Percentiles rank a stretch among this genome's conserved stretches.
phyloP scores from a whole-genome alignment of 2,113 vertebrate species.

The Corydoras sp. region DNA sequence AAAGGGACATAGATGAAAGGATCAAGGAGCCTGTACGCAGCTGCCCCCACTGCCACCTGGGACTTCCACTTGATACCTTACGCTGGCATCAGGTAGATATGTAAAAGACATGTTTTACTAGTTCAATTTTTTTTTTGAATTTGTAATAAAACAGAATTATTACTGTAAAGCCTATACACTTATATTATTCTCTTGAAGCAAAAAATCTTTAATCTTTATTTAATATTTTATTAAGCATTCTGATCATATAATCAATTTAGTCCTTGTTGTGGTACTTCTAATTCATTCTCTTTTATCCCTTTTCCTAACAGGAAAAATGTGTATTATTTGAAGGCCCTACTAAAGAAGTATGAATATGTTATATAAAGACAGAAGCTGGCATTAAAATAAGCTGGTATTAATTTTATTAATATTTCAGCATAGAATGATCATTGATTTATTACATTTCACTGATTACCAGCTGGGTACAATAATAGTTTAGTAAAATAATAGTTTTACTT shows the following conservation, averaged over 20 bases:
- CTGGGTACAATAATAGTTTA: no score
- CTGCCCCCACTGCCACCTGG: constrained; percentile 68
- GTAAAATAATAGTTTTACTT: no score
- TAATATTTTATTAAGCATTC: neutral
- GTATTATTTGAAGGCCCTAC: constrained; percentile 58
- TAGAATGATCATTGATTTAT: no score
- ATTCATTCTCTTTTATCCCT: constrained; percentile 28
- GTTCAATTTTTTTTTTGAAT: no score
- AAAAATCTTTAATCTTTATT: neutral
- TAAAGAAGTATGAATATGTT: constrained; percentile 42
- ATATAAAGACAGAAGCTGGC: neutral
- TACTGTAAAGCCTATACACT: no score
- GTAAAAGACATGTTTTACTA: neutral
- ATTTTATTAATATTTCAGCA: neutral
- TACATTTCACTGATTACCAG: no score
- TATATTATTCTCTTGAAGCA: neutral
- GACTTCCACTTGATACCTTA: constrained; percentile 59
- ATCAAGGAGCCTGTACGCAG: constrained; percentile 51
- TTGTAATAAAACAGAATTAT: no score
- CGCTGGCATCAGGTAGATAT: constrained; percentile 67
- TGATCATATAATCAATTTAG: constrained; percentile 5
- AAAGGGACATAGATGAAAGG: constrained; percentile 48
- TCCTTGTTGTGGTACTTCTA: neutral
- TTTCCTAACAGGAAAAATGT: constrained; percentile 63
- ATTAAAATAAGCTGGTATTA: neutral